Evolutionary conservation across 2,797 vertebrate genomes (phyloP), one percentile per base, ranked within the genome.

Genomic region (Ptychobarbus kaznakovi): DNA sequence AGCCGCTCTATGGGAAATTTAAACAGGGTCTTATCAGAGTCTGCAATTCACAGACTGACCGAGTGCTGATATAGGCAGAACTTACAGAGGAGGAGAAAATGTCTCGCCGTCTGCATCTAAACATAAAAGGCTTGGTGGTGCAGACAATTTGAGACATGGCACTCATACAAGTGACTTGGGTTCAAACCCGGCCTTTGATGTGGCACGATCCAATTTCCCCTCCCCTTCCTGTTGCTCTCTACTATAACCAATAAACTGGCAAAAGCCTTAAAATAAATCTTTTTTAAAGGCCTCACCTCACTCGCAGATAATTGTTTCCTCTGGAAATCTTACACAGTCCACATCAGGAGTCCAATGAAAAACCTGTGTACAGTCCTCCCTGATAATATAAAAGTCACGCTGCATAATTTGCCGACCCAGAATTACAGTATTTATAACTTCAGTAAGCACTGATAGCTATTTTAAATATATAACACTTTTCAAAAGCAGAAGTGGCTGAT

Each of bases 11-110:
- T 46, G 53, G 75, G 86, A 90, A 89, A 90, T 91, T 89, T 81
- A 91, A 90, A 86, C 80, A 90, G 86, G 63, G 77, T 82, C 87
- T 92, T 92, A 93, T 94, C 91, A 89, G 73, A 69, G 70, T 49
- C 11, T 53, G 42, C 74, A 75, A 86, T 63, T 82, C 49, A n/a
- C 35, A 0, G 10, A 79, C 89, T 88, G 81, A 87, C 58, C 86
- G 66, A 84, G 70, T 18, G 75, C 81, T 85, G 78, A 85, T 69
- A 81, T 51, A 87, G 0, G 69, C 40, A 89, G 49, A 61, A 56
- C 61, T 75, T 38, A 58, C 58, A 0, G 42, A 84, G 81, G 66
- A 61, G 56, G 63, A 72, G 82, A 81, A 44, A 74, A 65, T 73
- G 61, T 42, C 44, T 83, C 63, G 70, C n/a, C 63, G 13, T 78